phyloP scores from a whole-genome alignment of 2,888 invertebrate genomes.

The Ernsta delagoae region DNA sequence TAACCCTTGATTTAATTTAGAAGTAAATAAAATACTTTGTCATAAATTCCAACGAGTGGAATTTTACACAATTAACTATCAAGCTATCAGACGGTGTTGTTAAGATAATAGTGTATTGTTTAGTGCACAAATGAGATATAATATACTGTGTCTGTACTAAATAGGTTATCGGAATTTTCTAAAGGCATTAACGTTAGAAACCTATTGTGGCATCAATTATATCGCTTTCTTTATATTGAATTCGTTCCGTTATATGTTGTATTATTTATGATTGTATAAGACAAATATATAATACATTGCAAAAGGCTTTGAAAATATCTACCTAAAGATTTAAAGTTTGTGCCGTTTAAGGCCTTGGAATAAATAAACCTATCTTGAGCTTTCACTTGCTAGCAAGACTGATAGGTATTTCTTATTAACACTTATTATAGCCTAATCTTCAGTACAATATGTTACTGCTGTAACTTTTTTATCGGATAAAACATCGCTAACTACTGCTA shows the following conservation, averaged over 20 bases:
- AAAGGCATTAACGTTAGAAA: background rate
- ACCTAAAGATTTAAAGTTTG: too few species aligned
- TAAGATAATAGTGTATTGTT: constrained; percentile 29
- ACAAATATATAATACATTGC: background rate
- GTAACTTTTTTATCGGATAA: too few species aligned
- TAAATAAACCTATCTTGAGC: too few species aligned
- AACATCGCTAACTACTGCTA: background rate
- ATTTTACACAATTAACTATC: constrained; percentile 27
- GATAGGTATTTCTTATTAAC: too few species aligned
- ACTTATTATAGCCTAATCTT: too few species aligned
- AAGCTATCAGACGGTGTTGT: constrained; percentile 13
- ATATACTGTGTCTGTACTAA: constrained; percentile 17
- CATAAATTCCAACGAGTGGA: constrained; percentile 34
- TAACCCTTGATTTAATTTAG: background rate
- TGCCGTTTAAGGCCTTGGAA: too few species aligned
- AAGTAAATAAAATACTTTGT: constrained; percentile 5
- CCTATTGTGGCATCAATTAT: constrained; percentile 4
- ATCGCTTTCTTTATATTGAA: background rate
- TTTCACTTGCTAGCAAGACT: too few species aligned
- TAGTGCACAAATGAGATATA: constrained; percentile 9
- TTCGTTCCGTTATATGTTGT: too few species aligned
- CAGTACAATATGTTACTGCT: too few species aligned
- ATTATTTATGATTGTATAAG: too few species aligned
- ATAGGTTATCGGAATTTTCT: constrained; percentile 25
- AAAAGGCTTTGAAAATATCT: too few species aligned